Conservation (phyloP, 2,888 invertebrate genomes). For the Argyresthia goedartella region DNA sequence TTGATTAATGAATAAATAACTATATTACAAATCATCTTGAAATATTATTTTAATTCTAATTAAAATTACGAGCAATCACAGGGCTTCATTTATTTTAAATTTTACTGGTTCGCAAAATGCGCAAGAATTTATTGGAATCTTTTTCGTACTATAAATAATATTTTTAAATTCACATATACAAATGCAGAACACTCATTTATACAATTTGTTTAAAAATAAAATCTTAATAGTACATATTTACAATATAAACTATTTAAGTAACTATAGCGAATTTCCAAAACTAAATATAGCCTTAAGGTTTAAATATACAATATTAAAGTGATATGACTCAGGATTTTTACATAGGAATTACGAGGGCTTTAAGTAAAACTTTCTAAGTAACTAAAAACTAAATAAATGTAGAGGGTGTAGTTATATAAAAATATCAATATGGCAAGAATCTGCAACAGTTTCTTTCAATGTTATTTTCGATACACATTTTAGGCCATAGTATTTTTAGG, state of each 20-base stretch:
- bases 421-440: neutral
- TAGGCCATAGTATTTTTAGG: neutral
- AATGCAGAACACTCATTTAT: conserved; percentile 60
- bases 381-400: conserved; percentile 1
- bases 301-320: conserved; percentile 31
- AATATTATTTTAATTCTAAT: neutral
- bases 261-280: conserved; percentile 29
- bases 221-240: conserved; percentile 25
- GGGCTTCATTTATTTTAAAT: neutral
- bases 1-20: conserved; percentile 1
- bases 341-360: conserved; percentile 32
- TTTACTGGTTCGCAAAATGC: neutral
- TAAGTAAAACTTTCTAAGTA: conserved; percentile 1
- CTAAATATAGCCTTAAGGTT: conserved; percentile 42
- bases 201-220: conserved; percentile 38
- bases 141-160: conserved; percentile 13
- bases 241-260: conserved; percentile 27
- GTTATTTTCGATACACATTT: neutral
- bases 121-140: neutral
- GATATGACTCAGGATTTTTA: conserved; percentile 61
- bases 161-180: conserved; percentile 51
- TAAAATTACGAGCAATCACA: neutral
- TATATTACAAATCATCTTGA: conserved; percentile 3
- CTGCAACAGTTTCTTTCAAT: neutral
- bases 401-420: neutral